phyloP scores from a whole-genome alignment of 2,797 vertebrate species.

The Alcedo quadribrachys region DNA sequence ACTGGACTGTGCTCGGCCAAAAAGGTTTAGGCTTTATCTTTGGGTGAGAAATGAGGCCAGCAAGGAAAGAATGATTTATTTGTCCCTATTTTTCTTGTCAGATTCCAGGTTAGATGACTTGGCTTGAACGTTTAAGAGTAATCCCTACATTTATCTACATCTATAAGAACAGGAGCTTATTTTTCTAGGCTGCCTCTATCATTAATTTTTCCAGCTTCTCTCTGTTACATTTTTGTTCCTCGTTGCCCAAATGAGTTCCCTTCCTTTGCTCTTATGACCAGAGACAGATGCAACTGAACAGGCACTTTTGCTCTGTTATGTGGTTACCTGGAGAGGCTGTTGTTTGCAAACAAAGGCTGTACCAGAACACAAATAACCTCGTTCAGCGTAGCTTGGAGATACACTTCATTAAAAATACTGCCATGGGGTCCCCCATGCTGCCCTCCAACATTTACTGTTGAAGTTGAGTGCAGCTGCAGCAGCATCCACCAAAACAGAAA shows the following conservation, averaged over 20 bases:
- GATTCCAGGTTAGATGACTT: neutral
- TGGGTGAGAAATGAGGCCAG: neutral
- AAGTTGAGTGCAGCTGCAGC: fast-evolving
- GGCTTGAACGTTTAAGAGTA: neutral
- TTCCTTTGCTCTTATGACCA: neutral
- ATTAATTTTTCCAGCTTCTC: neutral
- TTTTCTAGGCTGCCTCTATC: neutral
- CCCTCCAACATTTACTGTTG: neutral
- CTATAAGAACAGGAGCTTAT: neutral
- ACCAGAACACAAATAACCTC: neutral
- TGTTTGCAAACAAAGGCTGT: conserved; percentile 41
- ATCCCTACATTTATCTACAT: neutral
- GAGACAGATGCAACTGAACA: conserved; percentile 14
- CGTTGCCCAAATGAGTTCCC: neutral
- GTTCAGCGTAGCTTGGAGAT: neutral
- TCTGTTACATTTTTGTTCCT: neutral
- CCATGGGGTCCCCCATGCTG: fast-evolving
- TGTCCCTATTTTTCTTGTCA: neutral
- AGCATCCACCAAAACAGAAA: neutral
- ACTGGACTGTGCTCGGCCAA: neutral
- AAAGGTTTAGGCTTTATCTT: neutral
- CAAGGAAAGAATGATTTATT: neutral
- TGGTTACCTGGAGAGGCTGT: conserved; percentile 49
- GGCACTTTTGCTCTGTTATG: conserved; percentile 2
- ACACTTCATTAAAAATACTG: neutral